Evolutionary conservation across 2,113 vertebrate genomes (phyloP).

Genomic region (Brachyistius frenatus): DNA sequence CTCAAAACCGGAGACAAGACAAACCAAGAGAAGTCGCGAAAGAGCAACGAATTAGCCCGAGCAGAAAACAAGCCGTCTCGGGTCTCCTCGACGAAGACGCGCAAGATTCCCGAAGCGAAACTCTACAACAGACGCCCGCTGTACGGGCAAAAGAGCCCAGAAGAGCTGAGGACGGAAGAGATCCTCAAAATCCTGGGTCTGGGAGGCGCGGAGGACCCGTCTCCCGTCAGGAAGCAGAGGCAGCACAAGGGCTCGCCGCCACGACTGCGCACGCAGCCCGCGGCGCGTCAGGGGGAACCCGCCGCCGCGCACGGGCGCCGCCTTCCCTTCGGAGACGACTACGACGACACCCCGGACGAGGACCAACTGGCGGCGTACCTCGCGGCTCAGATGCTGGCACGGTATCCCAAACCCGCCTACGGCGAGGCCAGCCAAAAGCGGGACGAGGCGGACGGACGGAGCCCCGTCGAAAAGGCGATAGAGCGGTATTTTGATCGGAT

Average conservation of each 20-base stretch:
- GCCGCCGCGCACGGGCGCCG: constrained; percentile 71
- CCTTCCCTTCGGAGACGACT: constrained; percentile 81
- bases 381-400: constrained; percentile 86
- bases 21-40: constrained; percentile 77
- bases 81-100: constrained; percentile 81
- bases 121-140: constrained; percentile 80
- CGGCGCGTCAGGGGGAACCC: constrained; percentile 76
- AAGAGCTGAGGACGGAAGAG: constrained; percentile 88
- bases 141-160: constrained; percentile 75
- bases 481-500: constrained; percentile 87
- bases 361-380: constrained; percentile 90
- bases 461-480: constrained; percentile 84
- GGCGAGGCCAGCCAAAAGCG: constrained; percentile 80
- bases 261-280: constrained; percentile 79
- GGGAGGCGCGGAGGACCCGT: constrained; percentile 76
- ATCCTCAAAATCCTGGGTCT: constrained; percentile 90
- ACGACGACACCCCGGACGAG: constrained; percentile 85
- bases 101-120: constrained; percentile 77
- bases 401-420: constrained; percentile 82
- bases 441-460: constrained; percentile 70
- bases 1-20: constrained; percentile 84
- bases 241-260: constrained; percentile 81
- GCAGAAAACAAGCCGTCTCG: constrained; percentile 80
- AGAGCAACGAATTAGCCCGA: constrained; percentile 79
- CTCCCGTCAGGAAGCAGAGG: constrained; percentile 81